Evolutionary conservation across 2,797 vertebrate genomes (phyloP).

Genomic region (Rhynchonycteris naso): DNA sequence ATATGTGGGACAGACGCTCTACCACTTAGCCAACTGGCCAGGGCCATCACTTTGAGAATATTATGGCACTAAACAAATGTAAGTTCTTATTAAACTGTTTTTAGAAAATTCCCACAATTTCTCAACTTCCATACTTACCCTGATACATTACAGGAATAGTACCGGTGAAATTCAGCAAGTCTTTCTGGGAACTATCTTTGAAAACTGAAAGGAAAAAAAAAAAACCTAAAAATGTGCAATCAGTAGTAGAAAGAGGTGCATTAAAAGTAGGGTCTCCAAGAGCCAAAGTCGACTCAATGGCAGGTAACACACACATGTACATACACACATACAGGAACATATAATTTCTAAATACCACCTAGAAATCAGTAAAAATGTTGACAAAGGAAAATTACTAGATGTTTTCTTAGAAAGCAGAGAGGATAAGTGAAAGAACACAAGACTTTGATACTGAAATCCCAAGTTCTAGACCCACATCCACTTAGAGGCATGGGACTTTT

Average conservation of each 20-base stretch:
- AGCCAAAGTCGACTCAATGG: neutral
- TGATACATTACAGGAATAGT: conserved; percentile 93
- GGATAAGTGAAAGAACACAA: neutral
- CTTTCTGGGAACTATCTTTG: conserved; percentile 94
- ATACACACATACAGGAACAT: neutral
- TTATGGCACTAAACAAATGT: neutral
- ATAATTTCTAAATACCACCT: neutral
- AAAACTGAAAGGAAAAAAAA: conserved; percentile 89
- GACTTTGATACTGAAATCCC: conserved; percentile 30
- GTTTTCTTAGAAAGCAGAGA: conserved; percentile 21
- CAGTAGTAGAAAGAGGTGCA: conserved; percentile 29
- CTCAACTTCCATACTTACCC: conserved; percentile 85
- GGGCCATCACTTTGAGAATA: conserved; percentile 10
- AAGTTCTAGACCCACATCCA: neutral
- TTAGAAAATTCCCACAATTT: conserved; percentile 48
- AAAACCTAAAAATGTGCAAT: conserved; percentile 24
- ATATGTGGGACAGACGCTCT: too few relatives aligned
- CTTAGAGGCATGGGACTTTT: neutral
- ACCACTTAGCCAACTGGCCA: too few relatives aligned
- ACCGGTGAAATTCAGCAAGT: conserved; percentile 93
- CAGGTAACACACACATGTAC: neutral
- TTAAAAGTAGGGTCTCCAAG: neutral
- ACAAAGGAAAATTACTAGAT: conserved; percentile 19
- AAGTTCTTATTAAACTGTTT: conserved; percentile 25
- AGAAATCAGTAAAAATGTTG: neutral